These are phyloP conservation scores for Wasmannia auropunctata DNA, from an alignment of 1,140 invertebrate species.

Conservation along the genomic window DNA sequence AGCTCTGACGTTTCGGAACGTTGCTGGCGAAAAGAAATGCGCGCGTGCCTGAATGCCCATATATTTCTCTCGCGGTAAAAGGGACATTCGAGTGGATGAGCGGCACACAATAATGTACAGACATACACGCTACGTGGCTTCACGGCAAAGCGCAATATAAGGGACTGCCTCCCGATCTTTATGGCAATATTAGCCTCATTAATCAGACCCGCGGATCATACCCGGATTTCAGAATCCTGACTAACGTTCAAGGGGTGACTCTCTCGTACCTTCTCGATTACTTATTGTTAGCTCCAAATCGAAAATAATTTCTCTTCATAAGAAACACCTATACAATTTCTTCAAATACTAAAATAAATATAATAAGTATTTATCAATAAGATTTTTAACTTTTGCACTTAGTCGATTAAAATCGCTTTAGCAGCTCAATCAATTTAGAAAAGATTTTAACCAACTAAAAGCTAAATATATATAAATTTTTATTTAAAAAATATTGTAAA, in stretches of 20 bases:
- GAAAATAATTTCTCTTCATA: background rate
- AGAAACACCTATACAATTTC: background rate
- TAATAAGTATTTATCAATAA: background rate
- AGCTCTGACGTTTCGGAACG: background rate
- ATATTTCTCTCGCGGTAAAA: background rate
- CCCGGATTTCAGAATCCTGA: background rate
- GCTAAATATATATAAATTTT: background rate
- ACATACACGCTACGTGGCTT: background rate
- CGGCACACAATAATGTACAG: conserved; percentile 22
- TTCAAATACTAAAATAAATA: background rate
- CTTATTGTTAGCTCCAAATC: background rate
- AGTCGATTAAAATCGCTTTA: background rate
- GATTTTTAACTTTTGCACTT: background rate
- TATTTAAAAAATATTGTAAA: background rate
- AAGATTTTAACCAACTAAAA: background rate
- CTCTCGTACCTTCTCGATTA: background rate
- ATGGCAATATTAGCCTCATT: conserved; percentile 30
- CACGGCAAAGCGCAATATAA: conserved; percentile 1
- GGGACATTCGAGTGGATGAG: background rate
- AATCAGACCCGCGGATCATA: background rate
- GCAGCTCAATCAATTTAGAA: background rate
- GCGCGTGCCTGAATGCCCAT: background rate
- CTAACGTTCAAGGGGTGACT: background rate
- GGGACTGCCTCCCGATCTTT: background rate
- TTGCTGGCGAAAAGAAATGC: background rate